A percentile compares a stretch with the other conserved stretches of the same genome.
Conservation (phyloP, 2,113 vertebrate species). For the Mohoua ochrocephala region DNA sequence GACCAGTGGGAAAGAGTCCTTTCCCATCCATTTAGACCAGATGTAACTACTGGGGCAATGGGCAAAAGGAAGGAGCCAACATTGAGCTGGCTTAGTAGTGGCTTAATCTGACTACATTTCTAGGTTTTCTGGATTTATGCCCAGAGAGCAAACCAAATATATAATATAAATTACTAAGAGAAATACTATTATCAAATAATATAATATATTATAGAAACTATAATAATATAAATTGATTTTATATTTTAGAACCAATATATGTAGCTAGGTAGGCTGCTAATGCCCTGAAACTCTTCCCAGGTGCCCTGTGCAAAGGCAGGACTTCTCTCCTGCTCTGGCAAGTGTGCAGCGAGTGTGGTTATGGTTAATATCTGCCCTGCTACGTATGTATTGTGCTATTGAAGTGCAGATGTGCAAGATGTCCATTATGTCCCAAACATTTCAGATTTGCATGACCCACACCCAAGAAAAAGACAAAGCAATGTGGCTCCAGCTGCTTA, state of each 20-base stretch:
- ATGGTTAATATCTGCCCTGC: background rate
- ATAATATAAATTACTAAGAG: background rate
- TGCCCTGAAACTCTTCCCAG: background rate
- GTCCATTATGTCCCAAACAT: background rate
- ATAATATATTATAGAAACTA: background rate
- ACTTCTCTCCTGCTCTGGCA: background rate
- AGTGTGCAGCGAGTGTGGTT: fast-evolving
- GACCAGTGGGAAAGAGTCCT: background rate
- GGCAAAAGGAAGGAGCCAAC: background rate
- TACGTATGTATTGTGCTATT: background rate
- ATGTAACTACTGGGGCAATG: background rate
- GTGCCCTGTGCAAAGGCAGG: background rate
- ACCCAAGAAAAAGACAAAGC: background rate
- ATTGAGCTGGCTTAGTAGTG: background rate
- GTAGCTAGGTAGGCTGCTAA: background rate
- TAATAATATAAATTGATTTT: background rate
- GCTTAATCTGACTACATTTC: background rate
- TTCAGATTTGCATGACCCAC: background rate
- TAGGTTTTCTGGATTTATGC: background rate
- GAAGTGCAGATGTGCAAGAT: background rate
- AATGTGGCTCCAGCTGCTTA: background rate
- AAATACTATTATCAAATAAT: background rate
- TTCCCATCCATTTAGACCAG: background rate
- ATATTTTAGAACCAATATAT: background rate
- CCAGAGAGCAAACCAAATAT: background rate